A percentile compares a stretch with the other conserved stretches of the same genome.
phyloP scores from a whole-genome alignment of 2,797 vertebrate genomes.

The Odontamblyopus rebecca region DNA sequence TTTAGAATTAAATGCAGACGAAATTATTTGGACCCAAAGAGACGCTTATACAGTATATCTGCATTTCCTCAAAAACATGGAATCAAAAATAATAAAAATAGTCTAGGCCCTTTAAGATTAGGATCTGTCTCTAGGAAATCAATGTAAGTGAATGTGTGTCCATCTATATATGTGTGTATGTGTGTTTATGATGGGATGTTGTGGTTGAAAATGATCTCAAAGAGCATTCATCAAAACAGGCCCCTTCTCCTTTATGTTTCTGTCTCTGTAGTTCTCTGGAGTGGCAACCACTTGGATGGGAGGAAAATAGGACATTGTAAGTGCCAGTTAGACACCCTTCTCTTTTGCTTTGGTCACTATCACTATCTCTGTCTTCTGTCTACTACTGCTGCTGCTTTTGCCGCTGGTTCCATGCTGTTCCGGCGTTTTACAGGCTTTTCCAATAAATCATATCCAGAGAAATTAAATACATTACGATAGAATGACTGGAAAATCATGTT shows the following conservation, averaged over 20 bases:
- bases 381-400: slow-evolving; percentile 22
- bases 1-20: no score
- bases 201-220: slow-evolving; percentile 72
- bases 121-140: no score
- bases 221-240: slow-evolving; percentile 77
- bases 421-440: slow-evolving; percentile 31
- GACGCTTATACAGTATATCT: no score
- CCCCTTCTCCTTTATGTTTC: slow-evolving; percentile 79
- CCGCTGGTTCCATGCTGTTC: slow-evolving; percentile 31
- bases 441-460: slow-evolving; percentile 54
- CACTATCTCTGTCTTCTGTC: slow-evolving; percentile 38
- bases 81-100: no score
- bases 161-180: slow-evolving; percentile 7
- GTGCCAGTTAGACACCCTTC: slow-evolving; percentile 73
- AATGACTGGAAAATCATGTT: slow-evolving; percentile 62
- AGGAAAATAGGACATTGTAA: slow-evolving; percentile 85
- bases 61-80: no score
- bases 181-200: slow-evolving; percentile 53
- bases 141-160: slow-evolving; percentile 3
- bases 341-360: slow-evolving; percentile 71
- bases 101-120: no score
- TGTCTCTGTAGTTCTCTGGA: slow-evolving; percentile 83
- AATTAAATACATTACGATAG: slow-evolving; percentile 55
- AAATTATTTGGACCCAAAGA: no score
- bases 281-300: slow-evolving; percentile 82